Evolutionary conservation across 2,113 vertebrate species (phyloP).

Genomic region (Tamias sibiricus): DNA sequence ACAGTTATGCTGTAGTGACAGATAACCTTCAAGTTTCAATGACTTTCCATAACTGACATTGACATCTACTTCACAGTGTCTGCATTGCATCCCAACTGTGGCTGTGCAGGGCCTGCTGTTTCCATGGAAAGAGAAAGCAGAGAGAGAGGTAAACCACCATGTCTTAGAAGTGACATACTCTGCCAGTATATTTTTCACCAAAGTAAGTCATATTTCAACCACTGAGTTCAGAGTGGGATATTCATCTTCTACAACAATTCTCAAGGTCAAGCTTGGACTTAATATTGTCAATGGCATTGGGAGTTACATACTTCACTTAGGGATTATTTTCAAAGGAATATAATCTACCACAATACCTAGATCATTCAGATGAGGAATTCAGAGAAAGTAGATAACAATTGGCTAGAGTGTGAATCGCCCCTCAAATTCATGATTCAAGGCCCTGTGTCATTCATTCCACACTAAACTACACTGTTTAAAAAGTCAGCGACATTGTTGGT

Average conservation of each 20-base stretch:
- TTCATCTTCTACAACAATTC: background rate
- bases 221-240: background rate
- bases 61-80: background rate
- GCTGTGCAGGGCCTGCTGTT: background rate
- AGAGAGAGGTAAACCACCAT: rapidly evolving
- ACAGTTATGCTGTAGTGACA: background rate
- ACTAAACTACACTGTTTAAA: background rate
- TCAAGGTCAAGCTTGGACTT: background rate
- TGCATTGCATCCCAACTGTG: background rate
- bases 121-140: background rate
- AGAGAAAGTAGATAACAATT: background rate
- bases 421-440: background rate
- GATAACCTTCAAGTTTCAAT: background rate
- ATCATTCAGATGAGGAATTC: background rate
- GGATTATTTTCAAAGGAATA: background rate
- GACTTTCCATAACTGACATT: background rate
- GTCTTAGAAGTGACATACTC: background rate
- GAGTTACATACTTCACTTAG: background rate
- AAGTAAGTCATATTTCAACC: background rate
- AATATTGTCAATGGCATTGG: no score
- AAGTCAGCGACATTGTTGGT: no score
- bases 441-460: background rate
- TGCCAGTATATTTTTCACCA: background rate
- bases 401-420: no score
- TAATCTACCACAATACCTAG: rapidly evolving